These are phyloP conservation scores for Trichopoda pennipes DNA, from an alignment of 2,888 invertebrate genomes.

Conservation along the genomic window DNA sequence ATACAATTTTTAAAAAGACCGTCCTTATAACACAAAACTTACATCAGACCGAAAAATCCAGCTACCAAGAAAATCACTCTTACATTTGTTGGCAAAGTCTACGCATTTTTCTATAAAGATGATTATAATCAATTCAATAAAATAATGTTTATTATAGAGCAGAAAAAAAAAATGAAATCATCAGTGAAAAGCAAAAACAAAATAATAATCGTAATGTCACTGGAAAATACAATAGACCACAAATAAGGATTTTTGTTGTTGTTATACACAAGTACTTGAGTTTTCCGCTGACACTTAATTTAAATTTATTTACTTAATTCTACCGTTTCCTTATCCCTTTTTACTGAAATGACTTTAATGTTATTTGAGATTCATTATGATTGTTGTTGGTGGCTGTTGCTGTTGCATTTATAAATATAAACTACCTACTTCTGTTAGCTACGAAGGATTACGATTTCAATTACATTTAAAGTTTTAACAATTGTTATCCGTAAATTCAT, in stretches of 20 bases:
- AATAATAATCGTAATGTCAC: conserved; percentile 1
- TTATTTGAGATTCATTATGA: conserved; percentile 21
- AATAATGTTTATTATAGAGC: conserved; percentile 19
- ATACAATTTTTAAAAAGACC: too few relatives aligned
- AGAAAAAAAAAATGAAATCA: background rate
- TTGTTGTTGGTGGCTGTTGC: background rate
- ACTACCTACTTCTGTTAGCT: background rate
- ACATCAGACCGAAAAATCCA: background rate
- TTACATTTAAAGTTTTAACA: background rate
- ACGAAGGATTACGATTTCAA: background rate
- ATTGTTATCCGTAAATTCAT: too few relatives aligned
- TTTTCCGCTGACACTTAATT: conserved; percentile 40
- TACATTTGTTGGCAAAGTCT: background rate
- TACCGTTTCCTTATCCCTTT: conserved; percentile 15
- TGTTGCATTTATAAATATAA: background rate
- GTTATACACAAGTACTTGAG: conserved; percentile 14
- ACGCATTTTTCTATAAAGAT: background rate
- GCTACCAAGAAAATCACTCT: background rate
- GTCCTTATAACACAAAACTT: too few relatives aligned
- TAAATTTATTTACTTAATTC: conserved; percentile 48
- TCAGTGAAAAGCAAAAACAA: background rate
- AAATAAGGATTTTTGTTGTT: background rate
- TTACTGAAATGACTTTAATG: conserved; percentile 7
- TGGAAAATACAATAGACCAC: conserved; percentile 18
- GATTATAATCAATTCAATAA: conserved; percentile 43